These are phyloP conservation scores for Meta bourneti DNA, from an alignment of 2,888 invertebrate species.

Conservation along the genomic window DNA sequence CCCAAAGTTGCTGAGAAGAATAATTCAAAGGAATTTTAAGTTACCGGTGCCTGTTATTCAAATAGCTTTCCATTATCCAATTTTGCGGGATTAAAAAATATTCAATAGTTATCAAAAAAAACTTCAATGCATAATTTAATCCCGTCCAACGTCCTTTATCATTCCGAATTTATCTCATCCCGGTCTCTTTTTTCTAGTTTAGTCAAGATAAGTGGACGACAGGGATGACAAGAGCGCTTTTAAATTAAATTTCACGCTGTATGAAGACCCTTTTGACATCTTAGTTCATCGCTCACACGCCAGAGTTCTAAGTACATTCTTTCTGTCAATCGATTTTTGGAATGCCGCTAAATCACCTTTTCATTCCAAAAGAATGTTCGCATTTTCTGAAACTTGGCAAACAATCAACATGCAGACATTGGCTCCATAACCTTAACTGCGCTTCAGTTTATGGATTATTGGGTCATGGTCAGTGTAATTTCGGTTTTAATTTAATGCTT, in stretches of 20 bases:
- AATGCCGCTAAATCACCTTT: slow-evolving; percentile 16
- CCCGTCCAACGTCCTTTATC: neutral
- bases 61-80: no score
- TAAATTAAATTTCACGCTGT: neutral
- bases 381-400: slow-evolving; percentile 46
- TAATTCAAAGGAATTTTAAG: no score
- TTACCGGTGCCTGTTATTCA: no score
- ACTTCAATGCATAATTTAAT: neutral
- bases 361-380: slow-evolving; percentile 1
- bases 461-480: slow-evolving; percentile 34
- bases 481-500: no score
- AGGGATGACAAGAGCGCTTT: neutral
- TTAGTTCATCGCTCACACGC: neutral
- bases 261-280: neutral
- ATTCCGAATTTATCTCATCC: neutral
- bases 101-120: no score
- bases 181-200: neutral
- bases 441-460: slow-evolving; percentile 25
- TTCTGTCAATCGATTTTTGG: neutral
- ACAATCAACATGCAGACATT: slow-evolving; percentile 40
- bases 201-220: neutral
- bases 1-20: no score
- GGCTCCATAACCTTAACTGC: slow-evolving; percentile 54
- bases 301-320: neutral
- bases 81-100: no score